Evolutionary conservation across 2,113 vertebrate genomes (phyloP).

Genomic region (Pelodiscus sinensis): DNA sequence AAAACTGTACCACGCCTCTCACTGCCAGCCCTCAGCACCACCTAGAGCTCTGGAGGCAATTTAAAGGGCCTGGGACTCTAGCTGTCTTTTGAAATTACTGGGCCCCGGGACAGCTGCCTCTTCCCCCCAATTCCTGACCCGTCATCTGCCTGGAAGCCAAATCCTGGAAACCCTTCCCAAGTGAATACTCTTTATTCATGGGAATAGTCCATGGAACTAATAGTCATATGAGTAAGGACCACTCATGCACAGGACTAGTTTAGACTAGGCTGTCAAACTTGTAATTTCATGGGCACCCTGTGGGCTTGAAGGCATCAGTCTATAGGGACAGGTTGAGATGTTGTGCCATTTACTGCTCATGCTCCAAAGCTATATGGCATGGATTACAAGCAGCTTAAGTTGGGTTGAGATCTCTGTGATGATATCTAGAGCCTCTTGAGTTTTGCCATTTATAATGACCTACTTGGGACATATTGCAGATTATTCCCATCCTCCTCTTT

Average conservation of each 20-base stretch:
- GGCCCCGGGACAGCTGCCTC: too few relatives aligned
- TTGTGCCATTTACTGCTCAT: conserved; percentile 42
- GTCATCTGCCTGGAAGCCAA: not conserved
- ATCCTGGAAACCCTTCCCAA: conserved; percentile 24
- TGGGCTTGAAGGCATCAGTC: not conserved
- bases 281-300: not conserved
- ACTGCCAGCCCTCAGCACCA: too few relatives aligned
- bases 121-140: too few relatives aligned
- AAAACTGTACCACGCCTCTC: too few relatives aligned
- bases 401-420: not conserved
- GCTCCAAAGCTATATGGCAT: not conserved
- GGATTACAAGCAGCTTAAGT: conserved; percentile 31
- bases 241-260: not conserved
- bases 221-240: conserved; percentile 11
- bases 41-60: too few relatives aligned
- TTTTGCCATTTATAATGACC: conserved; percentile 15
- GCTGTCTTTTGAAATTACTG: too few relatives aligned
- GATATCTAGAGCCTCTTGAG: not conserved
- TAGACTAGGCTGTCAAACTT: not conserved
- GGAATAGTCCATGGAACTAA: conserved; percentile 12
- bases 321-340: conserved; percentile 40
- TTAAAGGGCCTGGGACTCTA: too few relatives aligned
- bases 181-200: conserved; percentile 32
- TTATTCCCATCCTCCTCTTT: not conserved
- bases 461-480: not conserved